Base-by-base conservation (phyloP, 1,140 invertebrate genomes). In the Drosophila orena region DNA sequence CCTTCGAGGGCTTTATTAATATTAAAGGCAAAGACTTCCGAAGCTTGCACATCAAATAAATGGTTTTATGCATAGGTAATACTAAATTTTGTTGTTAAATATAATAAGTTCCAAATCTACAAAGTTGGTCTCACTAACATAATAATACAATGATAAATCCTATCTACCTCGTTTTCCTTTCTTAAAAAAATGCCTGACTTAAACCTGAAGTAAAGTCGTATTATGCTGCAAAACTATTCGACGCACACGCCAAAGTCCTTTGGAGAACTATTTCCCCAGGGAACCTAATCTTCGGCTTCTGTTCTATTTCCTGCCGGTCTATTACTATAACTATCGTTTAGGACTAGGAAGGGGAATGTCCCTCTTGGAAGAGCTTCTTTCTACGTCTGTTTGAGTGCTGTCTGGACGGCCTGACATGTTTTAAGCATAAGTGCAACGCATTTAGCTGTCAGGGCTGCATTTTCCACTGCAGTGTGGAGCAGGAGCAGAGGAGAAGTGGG, bases 371-470 rank as follows among this genome's bases (percentile, higher is more conserved):
- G 38, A 44, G 37, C 30, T 38, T 72, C 56, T 44, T 52, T 34
- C 66, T 40, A 40, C 52, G 43, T 57, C 78, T 69, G 58, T 69
- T 86, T 81, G 84, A 86, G 83, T 86, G 83, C 83, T 89, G 83
- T 88, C 79, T 88, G 84, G 76, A 60, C 59, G 49, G 79, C 71
- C 84, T 79, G 84, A 84, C 81, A 84, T 90, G 84, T 84, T 89
- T 89, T 89, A 90, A 90, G 84, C 85, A 90, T 90, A 89, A 90
- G 84, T 89, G 84, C 85, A 90, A 85, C 77, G 84, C 84, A 89
- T 89, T 89, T 89, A 89, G 85, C 84, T 90, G 84, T 89, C 84
- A 89, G 60, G 54, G 66, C 76, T 83, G 79, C 79, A 74, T 59
- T 81, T 60, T 75, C 40, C 53, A 65, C 40, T 38, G 55, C n/a